phyloP scores from a whole-genome alignment of 1,140 invertebrate genomes.

The Drosophila carrolli region DNA sequence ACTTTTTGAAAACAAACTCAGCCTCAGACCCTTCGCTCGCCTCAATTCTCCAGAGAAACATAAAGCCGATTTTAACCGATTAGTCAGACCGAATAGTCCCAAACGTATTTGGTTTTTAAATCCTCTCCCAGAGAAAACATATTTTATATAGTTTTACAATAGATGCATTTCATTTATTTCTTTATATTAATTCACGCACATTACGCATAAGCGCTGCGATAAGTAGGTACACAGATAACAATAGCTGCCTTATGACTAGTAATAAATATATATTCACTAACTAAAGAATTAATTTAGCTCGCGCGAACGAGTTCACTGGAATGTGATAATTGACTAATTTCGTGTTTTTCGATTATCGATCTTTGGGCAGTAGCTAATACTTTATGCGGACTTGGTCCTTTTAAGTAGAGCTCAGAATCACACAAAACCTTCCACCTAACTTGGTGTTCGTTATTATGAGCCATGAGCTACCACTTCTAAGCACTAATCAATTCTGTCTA shows the following conservation, averaged over 20 bases:
- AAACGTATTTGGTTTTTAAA: too few species aligned
- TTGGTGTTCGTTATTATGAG: not conserved
- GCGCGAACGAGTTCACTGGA: constrained; percentile 16
- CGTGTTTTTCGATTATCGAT: constrained; percentile 30
- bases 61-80: not conserved
- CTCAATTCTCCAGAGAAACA: not conserved
- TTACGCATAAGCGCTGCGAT: not conserved
- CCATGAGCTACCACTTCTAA: not conserved
- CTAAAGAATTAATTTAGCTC: constrained; percentile 8
- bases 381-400: constrained; percentile 21
- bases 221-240: constrained; percentile 6
- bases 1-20: constrained; percentile 31
- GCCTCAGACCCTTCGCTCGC: not conserved
- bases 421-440: not conserved
- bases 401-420: constrained; percentile 5
- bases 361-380: constrained; percentile 54
- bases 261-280: constrained; percentile 27
- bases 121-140: not conserved
- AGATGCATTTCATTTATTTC: not conserved
- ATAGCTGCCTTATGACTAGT: constrained; percentile 9
- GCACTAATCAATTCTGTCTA: constrained; percentile 2
- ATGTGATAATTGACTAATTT: constrained; percentile 32
- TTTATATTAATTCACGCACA: not conserved
- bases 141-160: not conserved
- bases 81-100: not conserved